Base-by-base conservation (phyloP, 2,888 invertebrate species). In the Clistopyga incitator region DNA sequence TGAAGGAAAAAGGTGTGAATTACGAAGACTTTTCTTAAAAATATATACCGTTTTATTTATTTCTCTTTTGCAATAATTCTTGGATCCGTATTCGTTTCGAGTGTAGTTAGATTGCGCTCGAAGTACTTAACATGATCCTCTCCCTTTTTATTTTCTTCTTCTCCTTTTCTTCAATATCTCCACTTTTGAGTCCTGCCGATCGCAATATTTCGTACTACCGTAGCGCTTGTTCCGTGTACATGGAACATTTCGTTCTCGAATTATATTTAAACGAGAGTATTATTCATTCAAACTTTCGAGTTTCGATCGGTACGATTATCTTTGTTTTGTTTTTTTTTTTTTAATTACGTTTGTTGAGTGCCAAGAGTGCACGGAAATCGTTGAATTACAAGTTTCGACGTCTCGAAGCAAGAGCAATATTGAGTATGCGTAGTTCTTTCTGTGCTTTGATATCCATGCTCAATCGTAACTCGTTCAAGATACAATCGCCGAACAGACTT, bases 11-110 rank as follows among this genome's bases (percentile, higher is more conserved):
- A 79, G 81, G 85, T 87, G 29, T 56, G 74, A 84, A 68, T 81
- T 65, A 84, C 70, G 61, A 81, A 84, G 75, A 65, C 78, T 47
- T 84, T 89, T 90, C 87, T 90, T 91, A 90, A 91, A 92, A 91
- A 92, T 91, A 91, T 92, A 91, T 91, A 89, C 88, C 90, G 89
- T 88, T 91, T 91, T 90, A 88, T 90, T 90, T 87, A 88, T 87
- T 87, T 87, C 82, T 86, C 87, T 88, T 87, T 89, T 88, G 87
- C 87, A 88, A 84, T 89, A 86, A 89, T 89, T 87, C 88, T 89
- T 88, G 86, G 86, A 87, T 88, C 86, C 89, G 86, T 89, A 79
- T 86, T 87, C 61, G 59, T 74, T 76, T 59, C 54, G 56, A 70
- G 78, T 79, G 56, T 56, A 56, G 74, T 67, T 81, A 71, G 65